Conservation (phyloP, 2,888 invertebrate species). For the Strigamia transsilvanica region DNA sequence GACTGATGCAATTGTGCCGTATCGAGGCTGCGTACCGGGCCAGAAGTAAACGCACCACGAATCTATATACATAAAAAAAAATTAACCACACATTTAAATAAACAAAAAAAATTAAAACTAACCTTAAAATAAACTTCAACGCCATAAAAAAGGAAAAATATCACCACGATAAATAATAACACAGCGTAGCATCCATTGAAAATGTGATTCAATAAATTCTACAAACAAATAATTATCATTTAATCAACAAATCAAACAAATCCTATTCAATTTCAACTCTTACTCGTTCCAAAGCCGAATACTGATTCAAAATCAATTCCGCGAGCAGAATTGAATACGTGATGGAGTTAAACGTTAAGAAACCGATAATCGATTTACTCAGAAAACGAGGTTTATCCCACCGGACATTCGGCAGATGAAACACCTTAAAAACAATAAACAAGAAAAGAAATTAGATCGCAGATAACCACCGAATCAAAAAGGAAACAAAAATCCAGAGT, state of each 20-base stretch:
- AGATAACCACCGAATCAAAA: background rate
- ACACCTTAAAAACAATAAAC: slow-evolving; percentile 71
- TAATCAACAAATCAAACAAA: background rate
- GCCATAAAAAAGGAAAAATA: slow-evolving; percentile 92
- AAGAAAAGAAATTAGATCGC: background rate
- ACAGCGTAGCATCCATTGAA: slow-evolving; percentile 93
- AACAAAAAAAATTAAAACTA: slow-evolving; percentile 59
- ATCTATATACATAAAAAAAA: slow-evolving; percentile 58
- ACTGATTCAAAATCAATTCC: slow-evolving; percentile 71
- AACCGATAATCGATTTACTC: slow-evolving; percentile 89
- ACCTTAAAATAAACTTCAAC: slow-evolving; percentile 95
- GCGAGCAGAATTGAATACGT: slow-evolving; percentile 84
- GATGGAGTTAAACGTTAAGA: slow-evolving; percentile 87
- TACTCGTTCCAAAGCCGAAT: slow-evolving; percentile 70
- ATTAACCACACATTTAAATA: slow-evolving; percentile 36
- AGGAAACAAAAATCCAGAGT: background rate
- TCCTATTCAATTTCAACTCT: slow-evolving; percentile 53
- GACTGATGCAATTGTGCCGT: slow-evolving; percentile 90
- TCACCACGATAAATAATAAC: slow-evolving; percentile 86
- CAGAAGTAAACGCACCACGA: slow-evolving; percentile 60
- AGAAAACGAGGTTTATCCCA: slow-evolving; percentile 90
- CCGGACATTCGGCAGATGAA: slow-evolving; percentile 84
- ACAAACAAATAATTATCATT: background rate
- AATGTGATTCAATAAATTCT: slow-evolving; percentile 70
- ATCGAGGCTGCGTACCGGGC: slow-evolving; percentile 66